Conservation (phyloP, 1,140 invertebrate species). For the Pemphigus obesinymphae region DNA sequence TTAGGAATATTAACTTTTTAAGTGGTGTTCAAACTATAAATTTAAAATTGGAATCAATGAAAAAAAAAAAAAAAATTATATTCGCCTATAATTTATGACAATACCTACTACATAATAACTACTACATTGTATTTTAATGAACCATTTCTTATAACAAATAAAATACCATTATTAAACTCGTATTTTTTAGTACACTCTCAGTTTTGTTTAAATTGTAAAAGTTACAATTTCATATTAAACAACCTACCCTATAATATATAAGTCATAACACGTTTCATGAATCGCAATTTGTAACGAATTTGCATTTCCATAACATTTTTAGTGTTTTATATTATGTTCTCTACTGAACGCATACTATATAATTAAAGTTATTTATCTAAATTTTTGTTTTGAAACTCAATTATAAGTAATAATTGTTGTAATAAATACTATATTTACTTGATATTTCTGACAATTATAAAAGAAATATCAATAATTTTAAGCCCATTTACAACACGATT, state of each 20-base stretch:
- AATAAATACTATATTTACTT: no score
- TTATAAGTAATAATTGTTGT: no score
- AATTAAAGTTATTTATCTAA: background rate
- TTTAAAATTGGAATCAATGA: background rate
- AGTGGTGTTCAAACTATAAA: background rate
- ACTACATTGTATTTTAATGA: no score
- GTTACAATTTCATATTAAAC: background rate
- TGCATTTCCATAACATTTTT: background rate
- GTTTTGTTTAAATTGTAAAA: background rate
- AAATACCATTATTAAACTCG: background rate
- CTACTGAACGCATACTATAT: background rate
- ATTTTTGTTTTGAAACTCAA: background rate
- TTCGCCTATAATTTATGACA: background rate
- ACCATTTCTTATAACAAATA: background rate
- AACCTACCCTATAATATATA: background rate
- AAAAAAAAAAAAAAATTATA: background rate
- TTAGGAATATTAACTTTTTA: no score
- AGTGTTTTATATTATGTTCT: background rate
- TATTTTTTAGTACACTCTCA: background rate
- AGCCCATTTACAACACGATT: no score
- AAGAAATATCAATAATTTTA: background rate
- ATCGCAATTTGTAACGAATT: background rate
- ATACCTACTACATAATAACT: background rate
- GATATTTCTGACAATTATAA: background rate
- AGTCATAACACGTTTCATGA: background rate